These are phyloP conservation scores for Pantala flavescens DNA, from an alignment of 1,140 invertebrate species.

Conservation along the genomic window DNA sequence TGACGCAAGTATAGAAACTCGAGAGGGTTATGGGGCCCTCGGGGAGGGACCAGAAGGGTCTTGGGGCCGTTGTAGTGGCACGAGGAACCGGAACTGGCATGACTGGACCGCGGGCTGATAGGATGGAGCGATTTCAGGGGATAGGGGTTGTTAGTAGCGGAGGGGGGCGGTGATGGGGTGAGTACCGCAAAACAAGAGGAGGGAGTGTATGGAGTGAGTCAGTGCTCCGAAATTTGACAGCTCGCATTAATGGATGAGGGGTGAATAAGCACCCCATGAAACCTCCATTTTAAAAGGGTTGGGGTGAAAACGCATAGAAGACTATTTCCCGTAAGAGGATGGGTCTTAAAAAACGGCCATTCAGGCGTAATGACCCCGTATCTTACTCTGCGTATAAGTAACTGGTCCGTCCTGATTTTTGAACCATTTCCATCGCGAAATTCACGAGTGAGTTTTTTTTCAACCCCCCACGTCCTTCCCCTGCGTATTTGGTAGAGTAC, in stretches of 20 bases:
- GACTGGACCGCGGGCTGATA: not conserved
- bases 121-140: not conserved
- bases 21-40: too few relatives aligned
- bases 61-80: too few relatives aligned
- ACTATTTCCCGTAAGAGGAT: not conserved
- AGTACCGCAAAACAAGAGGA: not conserved
- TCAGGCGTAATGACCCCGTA: not conserved
- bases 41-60: too few relatives aligned
- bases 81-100: not conserved
- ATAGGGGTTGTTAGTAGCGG: not conserved
- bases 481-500: too few relatives aligned
- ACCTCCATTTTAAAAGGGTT: not conserved
- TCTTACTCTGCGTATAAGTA: not conserved
- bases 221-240: conserved; percentile 8
- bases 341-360: not conserved
- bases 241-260: conserved; percentile 8
- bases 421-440: not conserved
- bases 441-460: too few relatives aligned
- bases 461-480: too few relatives aligned
- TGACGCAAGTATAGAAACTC: too few relatives aligned
- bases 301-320: not conserved
- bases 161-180: not conserved
- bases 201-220: not conserved
- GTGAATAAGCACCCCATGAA: not conserved
- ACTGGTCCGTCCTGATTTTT: not conserved